These are phyloP conservation scores for Lepetodrilus schrolli DNA, from an alignment of 2,888 invertebrate species.

Conservation along the genomic window DNA sequence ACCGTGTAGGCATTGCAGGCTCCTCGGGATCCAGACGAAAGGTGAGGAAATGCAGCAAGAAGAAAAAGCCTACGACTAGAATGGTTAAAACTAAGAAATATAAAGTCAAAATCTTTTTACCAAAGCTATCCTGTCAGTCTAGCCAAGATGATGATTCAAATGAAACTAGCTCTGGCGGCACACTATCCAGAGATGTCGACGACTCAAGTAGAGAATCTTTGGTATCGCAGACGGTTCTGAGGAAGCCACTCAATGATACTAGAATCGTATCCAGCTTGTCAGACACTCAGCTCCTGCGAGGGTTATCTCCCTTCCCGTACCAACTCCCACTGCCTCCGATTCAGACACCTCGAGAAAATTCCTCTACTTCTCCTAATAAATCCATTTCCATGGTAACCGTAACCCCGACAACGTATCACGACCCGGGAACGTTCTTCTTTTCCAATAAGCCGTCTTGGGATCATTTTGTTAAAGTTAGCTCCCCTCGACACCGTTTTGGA, in stretches of 20 bases:
- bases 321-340: not conserved
- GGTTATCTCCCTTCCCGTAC: conserved; percentile 15
- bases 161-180: not conserved
- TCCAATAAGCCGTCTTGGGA: too few relatives aligned
- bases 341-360: not conserved
- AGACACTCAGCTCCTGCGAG: not conserved
- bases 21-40: conserved; percentile 40
- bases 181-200: too few relatives aligned
- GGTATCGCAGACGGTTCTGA: not conserved
- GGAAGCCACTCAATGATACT: not conserved
- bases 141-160: not conserved
- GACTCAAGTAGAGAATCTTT: not conserved
- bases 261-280: not conserved
- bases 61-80: conserved; percentile 12
- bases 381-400: too few relatives aligned
- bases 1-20: conserved; percentile 49
- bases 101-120: conserved; percentile 10
- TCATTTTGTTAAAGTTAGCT: too few relatives aligned
- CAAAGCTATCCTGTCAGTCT: not conserved
- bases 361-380: too few relatives aligned
- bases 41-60: conserved; percentile 48
- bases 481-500: too few relatives aligned
- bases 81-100: not conserved
- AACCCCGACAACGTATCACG: too few relatives aligned
- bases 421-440: too few relatives aligned